Conservation (phyloP, 2,113 vertebrate genomes). For the Rhineura floridana region DNA sequence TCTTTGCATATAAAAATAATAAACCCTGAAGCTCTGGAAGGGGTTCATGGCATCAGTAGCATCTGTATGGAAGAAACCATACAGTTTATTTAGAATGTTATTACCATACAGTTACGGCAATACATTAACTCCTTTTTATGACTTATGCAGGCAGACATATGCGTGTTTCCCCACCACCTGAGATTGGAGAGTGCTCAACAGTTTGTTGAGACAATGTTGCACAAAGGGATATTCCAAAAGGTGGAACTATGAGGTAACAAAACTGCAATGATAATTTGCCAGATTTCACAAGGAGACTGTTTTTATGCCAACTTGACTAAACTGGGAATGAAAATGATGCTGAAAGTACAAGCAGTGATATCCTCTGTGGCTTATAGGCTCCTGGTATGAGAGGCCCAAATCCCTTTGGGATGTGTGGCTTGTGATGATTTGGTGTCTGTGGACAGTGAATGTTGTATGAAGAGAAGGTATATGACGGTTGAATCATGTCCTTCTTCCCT, state of each 20-base stretch:
- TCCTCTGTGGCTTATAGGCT: background rate
- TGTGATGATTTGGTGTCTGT: background rate
- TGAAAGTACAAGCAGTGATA: background rate
- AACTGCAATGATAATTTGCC: background rate
- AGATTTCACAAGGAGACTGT: background rate
- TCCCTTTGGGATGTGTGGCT: background rate
- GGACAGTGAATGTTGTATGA: background rate
- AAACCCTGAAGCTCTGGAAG: background rate
- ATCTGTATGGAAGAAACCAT: background rate
- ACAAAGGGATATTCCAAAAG: background rate
- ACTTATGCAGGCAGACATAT: background rate
- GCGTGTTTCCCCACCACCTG: background rate
- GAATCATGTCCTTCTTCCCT: background rate
- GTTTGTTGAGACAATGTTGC: background rate
- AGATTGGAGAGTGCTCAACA: background rate
- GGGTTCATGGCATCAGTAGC: too few species aligned
- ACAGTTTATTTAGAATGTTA: background rate
- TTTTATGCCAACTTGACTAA: background rate
- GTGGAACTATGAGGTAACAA: background rate
- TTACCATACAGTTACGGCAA: background rate
- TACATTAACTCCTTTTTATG: background rate
- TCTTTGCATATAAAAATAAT: rapidly evolving
- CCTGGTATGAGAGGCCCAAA: background rate
- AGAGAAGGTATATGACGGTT: background rate
- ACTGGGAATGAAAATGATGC: too few species aligned